Evolutionary conservation across 2,113 vertebrate species (phyloP), one percentile per base, ranked within the genome.

Genomic region (Cyprinodon variegatus): DNA sequence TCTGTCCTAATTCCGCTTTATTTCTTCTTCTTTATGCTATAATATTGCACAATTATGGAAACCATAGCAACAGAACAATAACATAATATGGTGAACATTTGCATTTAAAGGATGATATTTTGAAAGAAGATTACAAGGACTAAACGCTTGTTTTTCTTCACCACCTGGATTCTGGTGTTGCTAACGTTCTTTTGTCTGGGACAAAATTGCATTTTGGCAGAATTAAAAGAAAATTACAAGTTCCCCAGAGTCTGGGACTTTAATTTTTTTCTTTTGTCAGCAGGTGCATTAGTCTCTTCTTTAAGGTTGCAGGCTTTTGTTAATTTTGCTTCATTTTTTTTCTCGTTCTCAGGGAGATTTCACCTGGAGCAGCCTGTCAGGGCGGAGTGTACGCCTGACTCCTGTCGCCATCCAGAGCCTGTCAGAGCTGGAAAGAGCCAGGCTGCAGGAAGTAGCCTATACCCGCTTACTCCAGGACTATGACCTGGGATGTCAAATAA

Each of bases 311-410:
- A 20, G 8, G 37, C 50, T 62, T 38, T 22, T 45, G 11, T 14
- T 65, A 0, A n/a, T 41, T 50, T 65, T 70, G 50, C 57, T 40
- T 76, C 12, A 4, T 13, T 14, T 22, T 39, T 67, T 20, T 65
- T 70, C 22, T 62, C 7, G 4, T 41, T 43, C 39, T 3, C 72
- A 98, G 97, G 97, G 96, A 91, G 96, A 97, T 77, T 97, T 96
- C 94, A 98, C 96, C 90, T 98, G 97, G 97, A 97, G 96, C 95
- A 97, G 96, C 93, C 95, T 97, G 96, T 98, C 97, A 29, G 96
- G 97, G 46, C 96, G 96, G 91, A 97, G 95, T 0, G 96, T 98
- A 79, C 94, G 95, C 46, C 95, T 98, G 89, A 94, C 94, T 82
- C 95, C 96, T 3, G 96, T 97, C 71, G 91, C 94, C 75, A 95